phyloP scores from a whole-genome alignment of 2,113 vertebrate genomes.

The Apodemus sylvaticus region DNA sequence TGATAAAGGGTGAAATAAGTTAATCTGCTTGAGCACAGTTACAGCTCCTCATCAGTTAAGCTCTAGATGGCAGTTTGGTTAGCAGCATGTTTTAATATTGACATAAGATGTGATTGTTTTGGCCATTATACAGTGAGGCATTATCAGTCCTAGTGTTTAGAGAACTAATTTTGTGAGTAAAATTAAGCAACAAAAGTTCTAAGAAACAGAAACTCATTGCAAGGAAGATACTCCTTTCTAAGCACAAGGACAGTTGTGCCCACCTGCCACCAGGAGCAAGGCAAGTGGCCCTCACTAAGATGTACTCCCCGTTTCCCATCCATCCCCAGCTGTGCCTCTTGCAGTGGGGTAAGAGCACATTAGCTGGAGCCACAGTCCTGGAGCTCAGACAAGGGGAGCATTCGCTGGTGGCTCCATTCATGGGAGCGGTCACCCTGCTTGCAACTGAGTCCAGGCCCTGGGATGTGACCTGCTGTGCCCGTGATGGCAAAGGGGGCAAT shows the following conservation, averaged over 20 bases:
- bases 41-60: background rate
- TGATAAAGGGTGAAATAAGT: background rate
- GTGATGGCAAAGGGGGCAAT: background rate
- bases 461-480: background rate
- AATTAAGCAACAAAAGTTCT: constrained; percentile 35
- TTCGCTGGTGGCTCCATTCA: constrained; percentile 15
- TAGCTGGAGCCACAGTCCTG: background rate
- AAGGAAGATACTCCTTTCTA: background rate
- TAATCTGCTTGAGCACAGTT: background rate
- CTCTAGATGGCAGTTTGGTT: background rate
- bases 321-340: background rate
- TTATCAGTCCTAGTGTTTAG: background rate
- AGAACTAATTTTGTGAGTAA: constrained; percentile 52
- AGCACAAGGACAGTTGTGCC: background rate
- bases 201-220: constrained; percentile 35
- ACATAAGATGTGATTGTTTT: constrained; percentile 45
- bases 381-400: background rate
- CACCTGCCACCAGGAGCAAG: background rate
- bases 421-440: background rate
- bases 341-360: background rate
- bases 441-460: background rate
- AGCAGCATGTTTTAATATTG: constrained; percentile 38
- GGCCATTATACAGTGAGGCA: background rate
- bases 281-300: background rate
- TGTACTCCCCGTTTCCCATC: background rate